phyloP scores from a whole-genome alignment of 2,797 vertebrate species.

The Fringilla coelebs region DNA sequence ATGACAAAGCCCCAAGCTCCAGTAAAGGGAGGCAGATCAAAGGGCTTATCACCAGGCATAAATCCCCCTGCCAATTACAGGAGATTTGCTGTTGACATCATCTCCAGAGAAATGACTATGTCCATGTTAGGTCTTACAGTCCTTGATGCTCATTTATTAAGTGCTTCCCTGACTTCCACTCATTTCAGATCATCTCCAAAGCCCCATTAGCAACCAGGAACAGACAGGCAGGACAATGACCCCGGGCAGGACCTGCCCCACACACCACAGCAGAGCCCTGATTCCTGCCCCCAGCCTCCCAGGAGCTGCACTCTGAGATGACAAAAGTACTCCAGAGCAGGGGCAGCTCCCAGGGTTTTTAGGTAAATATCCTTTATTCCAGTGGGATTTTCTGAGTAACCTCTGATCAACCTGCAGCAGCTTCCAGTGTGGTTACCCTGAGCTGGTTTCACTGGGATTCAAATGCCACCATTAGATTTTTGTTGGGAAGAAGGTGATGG shows the following conservation, averaged over 20 bases:
- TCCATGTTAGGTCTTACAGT: background rate
- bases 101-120: conserved; percentile 20
- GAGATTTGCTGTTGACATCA: conserved; percentile 28
- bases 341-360: background rate
- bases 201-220: background rate
- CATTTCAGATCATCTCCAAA: background rate
- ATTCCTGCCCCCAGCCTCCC: background rate
- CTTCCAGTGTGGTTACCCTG: background rate
- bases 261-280: background rate
- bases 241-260: background rate
- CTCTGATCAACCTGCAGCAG: background rate
- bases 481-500: background rate
- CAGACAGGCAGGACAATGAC: background rate
- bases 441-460: background rate
- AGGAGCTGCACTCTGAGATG: background rate
- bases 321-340: background rate
- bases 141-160: conserved; percentile 3
- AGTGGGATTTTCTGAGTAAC: background rate
- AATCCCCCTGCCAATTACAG: conserved; percentile 32
- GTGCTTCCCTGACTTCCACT: background rate
- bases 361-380: background rate
- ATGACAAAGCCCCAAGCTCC: background rate
- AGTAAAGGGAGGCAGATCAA: conserved; percentile 45
- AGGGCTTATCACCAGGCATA: conserved; percentile 13
- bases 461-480: background rate